These are phyloP conservation scores for Piscicola geometra DNA, from an alignment of 2,888 invertebrate genomes.

Conservation along the genomic window DNA sequence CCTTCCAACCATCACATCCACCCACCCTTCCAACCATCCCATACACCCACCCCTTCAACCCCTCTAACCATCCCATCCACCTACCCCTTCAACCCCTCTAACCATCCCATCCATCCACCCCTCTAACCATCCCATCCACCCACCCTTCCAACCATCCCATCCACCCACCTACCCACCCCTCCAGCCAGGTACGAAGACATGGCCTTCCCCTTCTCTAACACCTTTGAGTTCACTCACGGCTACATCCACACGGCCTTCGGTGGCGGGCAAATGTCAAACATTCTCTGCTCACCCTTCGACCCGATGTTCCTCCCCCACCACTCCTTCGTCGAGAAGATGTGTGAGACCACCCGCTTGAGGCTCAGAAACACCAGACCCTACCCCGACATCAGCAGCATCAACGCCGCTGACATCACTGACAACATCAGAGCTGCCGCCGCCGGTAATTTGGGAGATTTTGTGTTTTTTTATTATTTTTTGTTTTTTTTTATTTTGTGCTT, in stretches of 20 bases:
- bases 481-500: not conserved
- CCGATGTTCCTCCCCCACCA: slow-evolving; percentile 27
- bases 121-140: no score
- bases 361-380: not conserved
- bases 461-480: not conserved
- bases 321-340: slow-evolving; percentile 26
- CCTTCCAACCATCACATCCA: no score
- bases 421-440: slow-evolving; percentile 1
- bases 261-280: slow-evolving; percentile 21
- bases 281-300: slow-evolving; percentile 27
- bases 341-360: not conserved
- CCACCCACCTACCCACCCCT: not conserved
- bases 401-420: not conserved
- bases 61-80: no score
- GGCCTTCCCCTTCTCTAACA: slow-evolving; percentile 14
- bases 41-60: no score
- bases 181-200: slow-evolving; percentile 19
- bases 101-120: no score
- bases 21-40: no score
- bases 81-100: no score
- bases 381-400: not conserved
- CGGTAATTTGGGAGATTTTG: not conserved
- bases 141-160: no score
- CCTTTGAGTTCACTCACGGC: slow-evolving; percentile 22
- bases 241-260: slow-evolving; percentile 24